Evolutionary conservation across 2,797 vertebrate species (phyloP), one percentile per base, ranked within the genome.

Genomic region (Fistularia tabacaria): DNA sequence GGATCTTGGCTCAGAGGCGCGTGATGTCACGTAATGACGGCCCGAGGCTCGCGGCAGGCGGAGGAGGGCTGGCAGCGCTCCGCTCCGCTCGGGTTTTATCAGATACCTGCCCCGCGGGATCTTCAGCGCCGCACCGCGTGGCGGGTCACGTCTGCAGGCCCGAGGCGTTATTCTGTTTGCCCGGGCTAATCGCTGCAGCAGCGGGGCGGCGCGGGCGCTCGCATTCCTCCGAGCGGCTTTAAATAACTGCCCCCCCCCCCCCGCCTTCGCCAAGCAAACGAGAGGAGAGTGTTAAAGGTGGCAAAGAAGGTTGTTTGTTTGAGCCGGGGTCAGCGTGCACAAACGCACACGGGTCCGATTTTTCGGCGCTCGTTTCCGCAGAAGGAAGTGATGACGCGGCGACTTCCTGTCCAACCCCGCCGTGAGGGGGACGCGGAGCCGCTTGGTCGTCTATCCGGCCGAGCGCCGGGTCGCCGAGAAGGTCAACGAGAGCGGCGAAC

Each of bases 251-350:
- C 73, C 69, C 69, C 14, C 69, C 68, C 82, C 66, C 76, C 67
- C 66, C 37, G 12, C 61, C 74, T 63, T 62, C 40, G 11, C 78
- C 61, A 53, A 73, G 76, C 74, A 80, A 82, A 84, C 86, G 84
- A 79, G 81, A 82, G 82, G 81, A 82, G 82, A 80, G 82, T 76
- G 84, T 86, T 82, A 84, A 87, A 85, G 83, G 87, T 78, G 83
- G 85, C 71, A 84, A 80, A 85, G 76, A 74, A 73, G 80, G 71
- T 56, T 84, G 85, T 88, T 87, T 85, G 82, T 87, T 83, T 82
- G 80, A 86, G 73, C 72, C 65, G 56, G 52, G 64, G 64, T 81
- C 74, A 71, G 71, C 60, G 51, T 14, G 9, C 69, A 68, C 58
- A 76, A 15, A 57, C 25, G 73, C 69, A 74, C 54, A 56, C 66